Conservation (phyloP, 2,113 vertebrate genomes). For the Hyperopisus bebe region DNA sequence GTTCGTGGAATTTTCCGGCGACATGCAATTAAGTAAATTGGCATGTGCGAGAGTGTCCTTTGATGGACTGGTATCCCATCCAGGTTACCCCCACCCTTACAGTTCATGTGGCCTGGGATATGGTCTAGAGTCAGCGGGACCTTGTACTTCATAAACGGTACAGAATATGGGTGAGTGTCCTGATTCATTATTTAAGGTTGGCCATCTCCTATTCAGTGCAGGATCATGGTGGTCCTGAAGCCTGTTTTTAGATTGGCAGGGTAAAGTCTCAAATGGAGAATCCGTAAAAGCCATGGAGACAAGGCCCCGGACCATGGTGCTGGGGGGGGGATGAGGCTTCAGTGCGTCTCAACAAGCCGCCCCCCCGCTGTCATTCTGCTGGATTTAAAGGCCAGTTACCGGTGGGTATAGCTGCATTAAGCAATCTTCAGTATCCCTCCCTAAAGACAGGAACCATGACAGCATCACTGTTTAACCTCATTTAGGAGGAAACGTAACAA, state of each 20-base stretch:
- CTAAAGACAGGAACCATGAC: background rate
- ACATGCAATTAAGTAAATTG: background rate
- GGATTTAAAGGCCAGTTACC: background rate
- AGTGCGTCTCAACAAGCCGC: background rate
- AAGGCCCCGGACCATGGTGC: background rate
- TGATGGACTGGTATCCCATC: background rate
- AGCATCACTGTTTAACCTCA: background rate
- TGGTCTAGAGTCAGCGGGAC: background rate
- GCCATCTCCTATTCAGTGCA: background rate
- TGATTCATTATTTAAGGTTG: background rate
- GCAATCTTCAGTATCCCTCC: background rate
- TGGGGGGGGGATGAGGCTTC: background rate
- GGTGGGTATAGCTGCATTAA: background rate
- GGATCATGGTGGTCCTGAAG: background rate
- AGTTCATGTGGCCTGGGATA: background rate
- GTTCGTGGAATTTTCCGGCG: background rate
- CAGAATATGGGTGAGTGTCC: background rate
- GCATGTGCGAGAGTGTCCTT: background rate
- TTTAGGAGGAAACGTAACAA: background rate
- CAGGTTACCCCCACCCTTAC: background rate
- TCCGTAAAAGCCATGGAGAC: background rate
- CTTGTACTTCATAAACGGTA: background rate
- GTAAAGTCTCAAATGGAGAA: background rate
- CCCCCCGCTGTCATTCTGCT: background rate
- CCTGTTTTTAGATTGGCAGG: background rate